phyloP scores from a whole-genome alignment of 2,888 invertebrate genomes.

The Schrankia costaestrigalis region DNA sequence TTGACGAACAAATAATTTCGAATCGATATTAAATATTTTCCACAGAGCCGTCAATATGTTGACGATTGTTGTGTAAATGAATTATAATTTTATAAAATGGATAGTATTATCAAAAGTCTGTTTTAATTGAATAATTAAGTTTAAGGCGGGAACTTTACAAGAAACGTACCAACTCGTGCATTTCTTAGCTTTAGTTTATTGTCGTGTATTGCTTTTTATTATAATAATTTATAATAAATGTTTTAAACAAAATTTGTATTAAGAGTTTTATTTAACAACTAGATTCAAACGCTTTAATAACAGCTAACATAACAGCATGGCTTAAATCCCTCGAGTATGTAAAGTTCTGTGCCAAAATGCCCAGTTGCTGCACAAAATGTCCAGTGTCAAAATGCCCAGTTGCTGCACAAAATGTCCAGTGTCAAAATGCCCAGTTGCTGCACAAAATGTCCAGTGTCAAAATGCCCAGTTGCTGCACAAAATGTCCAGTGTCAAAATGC shows the following conservation, averaged over 20 bases:
- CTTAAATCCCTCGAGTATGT: too few species aligned
- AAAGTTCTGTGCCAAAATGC: too few species aligned
- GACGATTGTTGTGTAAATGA: slow-evolving; percentile 52
- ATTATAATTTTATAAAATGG: slow-evolving; percentile 38
- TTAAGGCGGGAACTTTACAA: slow-evolving; percentile 43
- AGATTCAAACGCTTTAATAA: too few species aligned
- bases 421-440: too few species aligned
- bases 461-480: too few species aligned
- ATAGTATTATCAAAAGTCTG: slow-evolving; percentile 58
- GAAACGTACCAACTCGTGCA: slow-evolving; percentile 76
- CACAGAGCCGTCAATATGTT: slow-evolving; percentile 51
- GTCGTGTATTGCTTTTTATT: slow-evolving; percentile 70
- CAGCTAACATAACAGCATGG: too few species aligned
- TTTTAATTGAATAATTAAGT: slow-evolving; percentile 47
- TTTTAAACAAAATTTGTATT: slow-evolving; percentile 58
- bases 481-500: too few species aligned
- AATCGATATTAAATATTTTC: slow-evolving; percentile 21
- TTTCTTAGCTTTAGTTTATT: slow-evolving; percentile 74
- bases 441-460: too few species aligned
- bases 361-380: too few species aligned
- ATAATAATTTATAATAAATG: slow-evolving; percentile 77
- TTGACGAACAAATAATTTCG: slow-evolving; percentile 29
- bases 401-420: too few species aligned
- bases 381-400: too few species aligned
- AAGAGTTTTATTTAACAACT: too few species aligned